Percentiles rank a stretch among this genome's conserved stretches.
These are phyloP conservation scores for Watsonalla cultraria DNA, from an alignment of 2,888 invertebrate genomes.

Conservation along the genomic window DNA sequence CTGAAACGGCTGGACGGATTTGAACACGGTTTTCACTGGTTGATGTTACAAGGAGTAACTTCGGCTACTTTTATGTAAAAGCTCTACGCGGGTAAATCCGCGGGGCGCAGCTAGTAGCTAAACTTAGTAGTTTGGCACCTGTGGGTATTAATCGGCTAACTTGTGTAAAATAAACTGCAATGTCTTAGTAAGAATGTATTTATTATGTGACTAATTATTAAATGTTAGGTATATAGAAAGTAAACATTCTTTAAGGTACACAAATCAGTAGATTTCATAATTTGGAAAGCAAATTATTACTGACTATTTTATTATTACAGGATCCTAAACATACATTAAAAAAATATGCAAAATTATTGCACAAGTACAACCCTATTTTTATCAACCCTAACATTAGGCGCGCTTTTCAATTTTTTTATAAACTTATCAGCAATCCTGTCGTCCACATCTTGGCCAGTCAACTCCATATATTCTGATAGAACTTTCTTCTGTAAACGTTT, in stretches of 20 bases:
- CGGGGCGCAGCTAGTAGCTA: no score
- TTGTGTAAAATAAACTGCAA: not conserved
- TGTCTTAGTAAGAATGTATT: not conserved
- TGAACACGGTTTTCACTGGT: no score
- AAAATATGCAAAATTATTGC: slow-evolving; percentile 24
- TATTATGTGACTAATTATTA: not conserved
- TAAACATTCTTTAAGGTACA: not conserved
- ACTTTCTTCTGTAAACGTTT: slow-evolving; percentile 89
- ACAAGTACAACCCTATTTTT: slow-evolving; percentile 78
- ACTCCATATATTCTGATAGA: slow-evolving; percentile 79
- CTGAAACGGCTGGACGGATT: no score
- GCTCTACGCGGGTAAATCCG: no score
- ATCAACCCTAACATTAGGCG: slow-evolving; percentile 79
- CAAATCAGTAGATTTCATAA: not conserved
- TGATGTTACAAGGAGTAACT: no score
- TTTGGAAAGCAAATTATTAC: not conserved
- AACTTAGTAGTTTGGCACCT: no score
- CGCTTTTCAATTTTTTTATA: slow-evolving; percentile 84
- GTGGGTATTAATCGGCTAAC: not conserved
- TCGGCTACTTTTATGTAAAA: no score
- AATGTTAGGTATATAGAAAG: not conserved
- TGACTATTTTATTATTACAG: slow-evolving; percentile 10
- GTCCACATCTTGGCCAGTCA: slow-evolving; percentile 69
- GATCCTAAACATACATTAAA: slow-evolving; percentile 2
- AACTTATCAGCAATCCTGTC: slow-evolving; percentile 85